Evolutionary conservation across 2,113 vertebrate species (phyloP).

Genomic region (Tachuris rubrigastra): DNA sequence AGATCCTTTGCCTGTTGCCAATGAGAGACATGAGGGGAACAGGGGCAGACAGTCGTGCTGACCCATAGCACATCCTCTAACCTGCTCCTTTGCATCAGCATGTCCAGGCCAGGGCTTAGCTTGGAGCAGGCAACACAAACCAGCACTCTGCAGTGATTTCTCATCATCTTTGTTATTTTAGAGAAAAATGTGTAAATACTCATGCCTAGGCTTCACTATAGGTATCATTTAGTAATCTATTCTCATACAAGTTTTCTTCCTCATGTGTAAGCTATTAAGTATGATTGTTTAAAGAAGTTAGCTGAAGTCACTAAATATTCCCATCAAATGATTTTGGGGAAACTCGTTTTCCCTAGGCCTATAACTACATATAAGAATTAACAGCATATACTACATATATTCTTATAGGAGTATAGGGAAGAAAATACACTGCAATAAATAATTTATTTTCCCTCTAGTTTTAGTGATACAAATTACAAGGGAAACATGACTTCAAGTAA

Average conservation of each 20-base stretch:
- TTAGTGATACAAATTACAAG: neutral
- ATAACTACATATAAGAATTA: neutral
- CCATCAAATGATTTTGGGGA: neutral
- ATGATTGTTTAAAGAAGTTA: neutral
- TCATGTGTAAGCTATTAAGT: neutral
- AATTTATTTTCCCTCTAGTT: neutral
- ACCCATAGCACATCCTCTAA: fast-evolving
- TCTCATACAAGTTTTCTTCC: neutral
- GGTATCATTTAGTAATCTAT: neutral
- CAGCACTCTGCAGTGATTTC: neutral
- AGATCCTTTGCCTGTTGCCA: neutral
- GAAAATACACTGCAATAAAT: neutral
- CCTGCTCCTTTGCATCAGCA: neutral
- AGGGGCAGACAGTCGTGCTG: fast-evolving
- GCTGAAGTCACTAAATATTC: neutral
- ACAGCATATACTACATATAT: neutral
- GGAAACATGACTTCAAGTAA: neutral
- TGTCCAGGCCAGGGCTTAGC: neutral
- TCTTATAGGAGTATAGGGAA: neutral
- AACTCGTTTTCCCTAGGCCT: neutral
- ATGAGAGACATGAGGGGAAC: neutral
- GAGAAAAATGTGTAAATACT: neutral
- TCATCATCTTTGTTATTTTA: neutral
- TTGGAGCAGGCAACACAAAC: no score
- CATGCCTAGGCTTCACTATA: neutral